Conservation (phyloP, 2,797 vertebrate genomes). For the Pseudopleuronectes americanus region DNA sequence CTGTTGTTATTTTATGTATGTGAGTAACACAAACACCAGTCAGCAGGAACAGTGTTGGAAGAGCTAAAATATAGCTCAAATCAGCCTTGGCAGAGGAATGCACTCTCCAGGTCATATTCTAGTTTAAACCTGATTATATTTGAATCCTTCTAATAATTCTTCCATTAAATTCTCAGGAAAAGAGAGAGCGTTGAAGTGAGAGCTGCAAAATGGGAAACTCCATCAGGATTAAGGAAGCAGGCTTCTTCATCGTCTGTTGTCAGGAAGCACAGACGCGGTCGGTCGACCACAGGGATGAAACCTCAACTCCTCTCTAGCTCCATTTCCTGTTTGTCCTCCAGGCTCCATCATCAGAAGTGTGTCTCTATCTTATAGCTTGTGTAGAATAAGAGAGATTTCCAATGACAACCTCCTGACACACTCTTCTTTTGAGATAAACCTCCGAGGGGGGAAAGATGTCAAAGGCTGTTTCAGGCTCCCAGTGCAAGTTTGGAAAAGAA, state of each 20-base stretch:
- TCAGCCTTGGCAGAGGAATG: no score
- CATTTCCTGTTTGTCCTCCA: slow-evolving; percentile 11
- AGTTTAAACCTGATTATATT: neutral
- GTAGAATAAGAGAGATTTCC: slow-evolving; percentile 22
- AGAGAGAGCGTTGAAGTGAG: no score
- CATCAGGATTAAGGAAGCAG: neutral
- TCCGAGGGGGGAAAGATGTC: neutral
- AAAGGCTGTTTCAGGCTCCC: slow-evolving; percentile 2
- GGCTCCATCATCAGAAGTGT: neutral
- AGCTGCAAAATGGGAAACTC: neutral
- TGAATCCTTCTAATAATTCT: neutral
- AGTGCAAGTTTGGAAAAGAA: no score
- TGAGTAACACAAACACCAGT: slow-evolving; percentile 48
- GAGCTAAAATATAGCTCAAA: no score
- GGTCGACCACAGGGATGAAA: slow-evolving; percentile 26
- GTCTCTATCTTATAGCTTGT: no score
- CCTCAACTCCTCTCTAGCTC: slow-evolving; percentile 3
- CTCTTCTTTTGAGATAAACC: slow-evolving; percentile 24
- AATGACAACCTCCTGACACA: slow-evolving; percentile 39
- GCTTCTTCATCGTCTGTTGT: slow-evolving; percentile 8
- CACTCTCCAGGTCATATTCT: no score
- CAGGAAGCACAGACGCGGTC: slow-evolving; percentile 8
- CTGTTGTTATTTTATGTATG: slow-evolving; percentile 49
- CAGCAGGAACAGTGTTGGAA: neutral
- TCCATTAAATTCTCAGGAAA: neutral